Conservation (phyloP, 2,888 invertebrate genomes). For the Stenodera caucasica region DNA sequence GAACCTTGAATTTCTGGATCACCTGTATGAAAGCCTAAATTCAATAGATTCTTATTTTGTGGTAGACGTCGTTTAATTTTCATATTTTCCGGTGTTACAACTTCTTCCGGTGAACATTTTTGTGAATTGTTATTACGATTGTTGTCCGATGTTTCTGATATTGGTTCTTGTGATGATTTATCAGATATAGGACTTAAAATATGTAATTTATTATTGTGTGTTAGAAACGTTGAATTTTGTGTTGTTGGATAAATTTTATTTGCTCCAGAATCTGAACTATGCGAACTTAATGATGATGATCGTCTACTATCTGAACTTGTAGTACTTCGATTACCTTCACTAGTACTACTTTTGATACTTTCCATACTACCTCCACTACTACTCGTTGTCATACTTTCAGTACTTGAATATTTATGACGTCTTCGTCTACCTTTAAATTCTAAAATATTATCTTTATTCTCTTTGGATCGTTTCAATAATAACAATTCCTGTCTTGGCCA, state of each 20-base stretch:
- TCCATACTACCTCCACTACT: conserved; percentile 89
- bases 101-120: conserved; percentile 74
- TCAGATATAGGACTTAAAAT: conserved; percentile 88
- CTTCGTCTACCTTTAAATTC: conserved; percentile 69
- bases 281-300: conserved; percentile 82
- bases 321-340: conserved; percentile 83
- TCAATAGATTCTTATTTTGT: conserved; percentile 76
- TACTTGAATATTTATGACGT: conserved; percentile 71
- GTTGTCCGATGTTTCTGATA: conserved; percentile 80
- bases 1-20: conserved; percentile 82
- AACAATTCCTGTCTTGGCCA: conserved; percentile 62
- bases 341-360: conserved; percentile 82
- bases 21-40: conserved; percentile 66
- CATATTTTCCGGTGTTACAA: conserved; percentile 55
- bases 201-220: conserved; percentile 75
- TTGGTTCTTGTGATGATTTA: conserved; percentile 86
- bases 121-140: conserved; percentile 78
- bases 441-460: conserved; percentile 42
- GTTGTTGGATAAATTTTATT: conserved; percentile 61
- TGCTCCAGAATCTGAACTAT: conserved; percentile 79
- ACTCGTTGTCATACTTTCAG: conserved; percentile 85
- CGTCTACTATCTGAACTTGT: conserved; percentile 83
- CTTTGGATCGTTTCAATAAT: conserved; percentile 45
- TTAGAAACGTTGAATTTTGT: conserved; percentile 68
- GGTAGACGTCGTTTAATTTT: conserved; percentile 68